Conservation (phyloP, 1,140 invertebrate genomes). For the Holcopasites calliopsidis region DNA sequence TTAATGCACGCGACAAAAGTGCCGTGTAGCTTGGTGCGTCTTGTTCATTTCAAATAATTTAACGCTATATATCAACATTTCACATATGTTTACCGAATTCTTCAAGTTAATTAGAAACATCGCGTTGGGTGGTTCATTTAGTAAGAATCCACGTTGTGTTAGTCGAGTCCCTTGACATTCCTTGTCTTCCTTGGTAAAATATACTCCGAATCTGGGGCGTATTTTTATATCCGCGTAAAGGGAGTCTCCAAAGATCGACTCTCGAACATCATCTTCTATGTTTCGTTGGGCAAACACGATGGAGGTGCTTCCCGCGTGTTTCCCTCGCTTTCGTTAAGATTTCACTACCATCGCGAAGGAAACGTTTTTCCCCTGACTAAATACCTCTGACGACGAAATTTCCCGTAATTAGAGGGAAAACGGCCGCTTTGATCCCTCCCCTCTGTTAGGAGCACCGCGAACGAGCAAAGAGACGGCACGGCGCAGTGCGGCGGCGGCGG, state of each 20-base stretch:
- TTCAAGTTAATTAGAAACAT: too few relatives aligned
- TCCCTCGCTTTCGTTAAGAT: conserved; percentile 1
- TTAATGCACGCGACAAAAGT: too few relatives aligned
- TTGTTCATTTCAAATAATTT: too few relatives aligned
- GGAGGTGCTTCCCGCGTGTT: conserved; percentile 9
- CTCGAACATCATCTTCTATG: background rate
- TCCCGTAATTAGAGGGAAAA: conserved; percentile 47
- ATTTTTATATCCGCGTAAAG: background rate
- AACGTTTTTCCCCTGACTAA: conserved; percentile 32
- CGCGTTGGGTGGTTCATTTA: too few relatives aligned
- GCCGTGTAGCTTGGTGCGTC: too few relatives aligned
- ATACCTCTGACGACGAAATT: conserved; percentile 40
- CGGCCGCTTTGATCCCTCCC: conserved; percentile 36
- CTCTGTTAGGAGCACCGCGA: conserved; percentile 21
- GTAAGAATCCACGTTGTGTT: too few relatives aligned
- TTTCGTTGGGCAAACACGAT: background rate
- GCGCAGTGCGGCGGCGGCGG: too few relatives aligned
- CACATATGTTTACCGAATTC: too few relatives aligned
- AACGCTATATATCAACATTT: too few relatives aligned
- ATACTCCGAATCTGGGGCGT: background rate
- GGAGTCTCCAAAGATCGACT: background rate
- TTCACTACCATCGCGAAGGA: background rate
- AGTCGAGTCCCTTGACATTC: too few relatives aligned
- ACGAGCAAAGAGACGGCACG: conserved; percentile 30
- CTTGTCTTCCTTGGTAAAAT: too few relatives aligned